Conservation (phyloP, 2,888 invertebrate species). For the Pachycephus smyrnensis region DNA sequence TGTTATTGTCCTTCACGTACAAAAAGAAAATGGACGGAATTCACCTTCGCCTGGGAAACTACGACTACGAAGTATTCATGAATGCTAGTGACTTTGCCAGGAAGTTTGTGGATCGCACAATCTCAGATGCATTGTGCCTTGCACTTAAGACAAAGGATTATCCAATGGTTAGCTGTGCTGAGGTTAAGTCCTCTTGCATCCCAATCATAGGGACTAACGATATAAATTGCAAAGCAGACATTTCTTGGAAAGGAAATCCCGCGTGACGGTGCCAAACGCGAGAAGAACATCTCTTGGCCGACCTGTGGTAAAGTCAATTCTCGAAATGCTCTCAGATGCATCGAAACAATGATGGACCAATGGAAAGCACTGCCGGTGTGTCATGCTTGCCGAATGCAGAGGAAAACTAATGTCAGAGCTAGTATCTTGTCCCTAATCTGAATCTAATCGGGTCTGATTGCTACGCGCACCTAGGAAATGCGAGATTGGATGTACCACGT, state of each 20-base stretch:
- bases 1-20: neutral
- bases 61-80: constrained; percentile 4
- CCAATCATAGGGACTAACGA: neutral
- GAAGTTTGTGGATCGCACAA: constrained; percentile 10
- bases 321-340: constrained; percentile 26
- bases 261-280: neutral
- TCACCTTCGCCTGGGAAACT: neutral
- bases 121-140: constrained; percentile 1
- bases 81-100: constrained; percentile 3
- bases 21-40: neutral
- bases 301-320: constrained; percentile 32
- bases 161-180: neutral
- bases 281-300: constrained; percentile 32
- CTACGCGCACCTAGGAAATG: constrained; percentile 32
- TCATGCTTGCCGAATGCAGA: neutral
- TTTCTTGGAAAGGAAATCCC: neutral
- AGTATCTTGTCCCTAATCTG: neutral
- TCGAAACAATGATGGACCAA: constrained; percentile 43
- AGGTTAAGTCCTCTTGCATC: neutral
- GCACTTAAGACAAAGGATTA: neutral
- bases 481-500: constrained; percentile 45
- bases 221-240: neutral
- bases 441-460: neutral
- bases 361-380: constrained; percentile 47
- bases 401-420: neutral